Base-by-base conservation (phyloP, 2,113 vertebrate genomes). In the Chaetodon auriga region DNA sequence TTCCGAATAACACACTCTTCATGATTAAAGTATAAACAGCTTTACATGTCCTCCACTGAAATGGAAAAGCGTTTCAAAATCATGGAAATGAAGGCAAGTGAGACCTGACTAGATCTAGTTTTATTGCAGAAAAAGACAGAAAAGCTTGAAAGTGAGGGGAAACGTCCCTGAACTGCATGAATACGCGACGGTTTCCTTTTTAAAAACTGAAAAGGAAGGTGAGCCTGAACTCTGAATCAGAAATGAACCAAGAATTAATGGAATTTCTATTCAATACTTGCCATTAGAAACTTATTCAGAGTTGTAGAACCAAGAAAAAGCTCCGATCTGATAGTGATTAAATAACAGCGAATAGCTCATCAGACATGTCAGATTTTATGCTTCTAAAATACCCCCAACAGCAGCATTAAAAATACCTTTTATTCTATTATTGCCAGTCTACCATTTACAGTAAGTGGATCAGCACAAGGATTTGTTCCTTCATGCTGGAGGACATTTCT, bases 61-160 rank as follows among this genome's bases (percentile, higher is more conserved):
- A 83, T 60, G 48, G 68, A 79, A 63, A 66, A 60, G 53, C 68
- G 75, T 83, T 89, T 85, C 80, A 85, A 87, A 83, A 86, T 76
- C 80, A 87, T 82, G 82, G 61, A 85, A 87, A 88, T 78, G 55
- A 82, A 83, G 64, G 13, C 54, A 35, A 73, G 74, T 69, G 49
- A 48, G 19, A 74, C 46, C 54, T 19, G 4, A 45, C 66, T 77
- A 30, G 35, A 38, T 75, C 19, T 68, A 2, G 49, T 82, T 71
- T 75, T 21, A 60, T 0, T 38, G 73, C 36, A 41, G 69, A 61
- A 49, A 68, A 45, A 65, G 23, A 68, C 45, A 19, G 48, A 14
- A 73, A 84, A 82, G 76, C 83, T 49, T 60, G n/a, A 80, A 77
- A 83, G 78, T 68, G 55, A 73, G 4, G 36, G 49, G 19, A 63